Evolutionary conservation across 2,888 invertebrate species (phyloP).

Genomic region (Nebria salina): DNA sequence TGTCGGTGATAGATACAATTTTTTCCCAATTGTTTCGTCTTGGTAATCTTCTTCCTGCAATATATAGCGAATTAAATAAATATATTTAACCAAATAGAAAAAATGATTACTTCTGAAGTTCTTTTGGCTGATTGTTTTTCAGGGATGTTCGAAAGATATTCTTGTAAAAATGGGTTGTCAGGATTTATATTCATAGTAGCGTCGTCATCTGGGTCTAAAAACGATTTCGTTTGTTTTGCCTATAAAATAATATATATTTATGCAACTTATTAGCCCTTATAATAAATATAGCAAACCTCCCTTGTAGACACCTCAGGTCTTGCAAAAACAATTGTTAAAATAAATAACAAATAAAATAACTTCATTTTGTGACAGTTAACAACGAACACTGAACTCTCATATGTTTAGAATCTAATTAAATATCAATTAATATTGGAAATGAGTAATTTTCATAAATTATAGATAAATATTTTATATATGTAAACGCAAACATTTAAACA

Average conservation of each 20-base stretch:
- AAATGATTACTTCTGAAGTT: not conserved
- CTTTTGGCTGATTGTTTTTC: not conserved
- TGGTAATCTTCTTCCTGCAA: not conserved
- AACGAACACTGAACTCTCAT: not conserved
- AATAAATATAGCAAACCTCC: not conserved
- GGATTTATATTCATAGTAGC: slow-evolving; percentile 5
- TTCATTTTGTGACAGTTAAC: not conserved
- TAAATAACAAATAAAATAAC: not conserved
- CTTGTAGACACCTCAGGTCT: not conserved
- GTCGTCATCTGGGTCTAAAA: not conserved
- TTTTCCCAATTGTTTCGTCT: not conserved
- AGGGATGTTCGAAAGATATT: not conserved
- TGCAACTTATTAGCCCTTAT: not conserved
- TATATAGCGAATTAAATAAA: too few species aligned
- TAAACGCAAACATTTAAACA: not conserved
- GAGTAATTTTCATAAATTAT: not conserved
- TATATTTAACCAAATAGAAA: too few species aligned
- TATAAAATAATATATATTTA: too few species aligned
- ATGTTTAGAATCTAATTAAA: not conserved
- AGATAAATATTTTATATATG: not conserved
- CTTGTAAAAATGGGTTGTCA: slow-evolving; percentile 31
- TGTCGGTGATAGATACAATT: slow-evolving; percentile 23
- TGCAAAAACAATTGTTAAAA: not conserved
- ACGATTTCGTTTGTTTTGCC: not conserved
- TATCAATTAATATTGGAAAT: not conserved